Conservation (phyloP, 2,888 invertebrate genomes). For the Amphipoea oculea region DNA sequence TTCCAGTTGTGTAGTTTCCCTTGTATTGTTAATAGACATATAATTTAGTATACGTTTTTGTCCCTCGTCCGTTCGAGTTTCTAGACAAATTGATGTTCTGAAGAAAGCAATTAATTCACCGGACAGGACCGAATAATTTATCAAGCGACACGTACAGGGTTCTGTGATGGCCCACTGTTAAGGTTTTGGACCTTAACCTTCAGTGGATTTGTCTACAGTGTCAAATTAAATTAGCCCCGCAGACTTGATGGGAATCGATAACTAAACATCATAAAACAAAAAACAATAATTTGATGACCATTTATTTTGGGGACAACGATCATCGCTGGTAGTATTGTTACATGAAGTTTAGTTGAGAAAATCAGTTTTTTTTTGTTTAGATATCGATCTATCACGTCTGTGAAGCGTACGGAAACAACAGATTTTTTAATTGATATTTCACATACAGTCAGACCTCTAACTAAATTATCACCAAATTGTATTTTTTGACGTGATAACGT, state of each 20-base stretch:
- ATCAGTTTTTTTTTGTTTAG: too few species aligned
- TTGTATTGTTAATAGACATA: slow-evolving; percentile 8
- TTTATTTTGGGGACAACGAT: not conserved
- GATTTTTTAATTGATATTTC: too few species aligned
- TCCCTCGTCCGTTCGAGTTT: slow-evolving; percentile 26
- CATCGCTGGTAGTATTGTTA: not conserved
- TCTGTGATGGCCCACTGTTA: not conserved
- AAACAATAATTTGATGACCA: not conserved
- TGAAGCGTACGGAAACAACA: too few species aligned
- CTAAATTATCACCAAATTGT: too few species aligned
- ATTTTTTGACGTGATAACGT: too few species aligned
- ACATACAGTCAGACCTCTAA: too few species aligned
- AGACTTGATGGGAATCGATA: not conserved
- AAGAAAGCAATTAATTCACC: slow-evolving; percentile 56
- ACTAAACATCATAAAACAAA: too few species aligned
- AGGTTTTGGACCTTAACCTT: not conserved
- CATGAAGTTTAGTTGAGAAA: too few species aligned
- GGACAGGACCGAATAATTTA: slow-evolving; percentile 58
- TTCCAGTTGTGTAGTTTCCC: not conserved
- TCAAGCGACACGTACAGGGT: slow-evolving; percentile 56
- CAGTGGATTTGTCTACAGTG: not conserved
- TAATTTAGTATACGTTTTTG: slow-evolving; percentile 57
- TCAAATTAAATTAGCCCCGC: not conserved
- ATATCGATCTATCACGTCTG: too few species aligned
- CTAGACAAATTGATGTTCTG: slow-evolving; percentile 58